phyloP scores from a whole-genome alignment of 2,888 invertebrate species.

The Prenolepis imparis region DNA sequence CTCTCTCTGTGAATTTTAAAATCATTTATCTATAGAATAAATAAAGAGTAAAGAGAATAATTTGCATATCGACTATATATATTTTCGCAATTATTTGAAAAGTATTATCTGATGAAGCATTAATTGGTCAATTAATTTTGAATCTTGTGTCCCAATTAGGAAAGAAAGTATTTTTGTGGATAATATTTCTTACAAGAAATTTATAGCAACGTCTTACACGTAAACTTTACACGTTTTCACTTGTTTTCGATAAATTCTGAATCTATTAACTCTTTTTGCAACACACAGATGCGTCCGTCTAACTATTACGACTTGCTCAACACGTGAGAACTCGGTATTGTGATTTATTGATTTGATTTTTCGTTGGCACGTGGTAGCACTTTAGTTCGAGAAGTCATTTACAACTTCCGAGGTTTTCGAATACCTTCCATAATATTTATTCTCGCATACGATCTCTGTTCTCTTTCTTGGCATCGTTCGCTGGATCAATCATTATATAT shows the following conservation, averaged over 20 bases:
- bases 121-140: background rate
- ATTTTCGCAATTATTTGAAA: background rate
- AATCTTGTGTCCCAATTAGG: background rate
- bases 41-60: background rate
- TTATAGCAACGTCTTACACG: background rate
- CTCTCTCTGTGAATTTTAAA: background rate
- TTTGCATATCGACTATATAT: background rate
- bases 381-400: constrained; percentile 57
- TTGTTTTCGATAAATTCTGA: background rate
- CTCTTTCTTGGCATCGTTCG: constrained; percentile 31
- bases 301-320: background rate
- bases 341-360: constrained; percentile 66
- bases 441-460: constrained; percentile 11
- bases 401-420: constrained; percentile 19
- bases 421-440: constrained; percentile 23
- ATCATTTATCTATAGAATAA: background rate
- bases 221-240: background rate
- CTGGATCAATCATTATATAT: background rate
- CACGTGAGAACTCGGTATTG: constrained; percentile 21
- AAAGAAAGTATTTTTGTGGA: background rate
- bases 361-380: constrained; percentile 60
- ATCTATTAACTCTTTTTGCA: background rate
- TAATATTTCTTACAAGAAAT: background rate
- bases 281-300: background rate
- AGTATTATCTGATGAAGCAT: background rate